Conservation (phyloP, 2,888 invertebrate genomes). For the Eupeodes latifasciatus region DNA sequence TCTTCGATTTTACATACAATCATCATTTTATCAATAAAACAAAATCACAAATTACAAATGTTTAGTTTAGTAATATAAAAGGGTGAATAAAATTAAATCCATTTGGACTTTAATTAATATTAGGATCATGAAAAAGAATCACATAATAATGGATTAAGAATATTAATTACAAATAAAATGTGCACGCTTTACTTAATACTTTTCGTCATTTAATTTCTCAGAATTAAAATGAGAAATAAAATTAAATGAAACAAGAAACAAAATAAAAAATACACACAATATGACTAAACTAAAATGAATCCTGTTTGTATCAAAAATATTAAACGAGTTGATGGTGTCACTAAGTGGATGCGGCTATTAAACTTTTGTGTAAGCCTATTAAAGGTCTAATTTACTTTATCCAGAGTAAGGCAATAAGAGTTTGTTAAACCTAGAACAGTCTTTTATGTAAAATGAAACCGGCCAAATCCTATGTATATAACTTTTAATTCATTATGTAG, state of each 20-base stretch:
- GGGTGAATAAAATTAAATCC: slow-evolving; percentile 32
- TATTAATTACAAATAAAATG: background rate
- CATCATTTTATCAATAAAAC: background rate
- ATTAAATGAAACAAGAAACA: background rate
- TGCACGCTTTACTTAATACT: background rate
- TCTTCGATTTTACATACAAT: background rate
- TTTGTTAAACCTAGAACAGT: too few species aligned
- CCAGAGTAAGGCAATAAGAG: too few species aligned
- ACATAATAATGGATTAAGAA: background rate
- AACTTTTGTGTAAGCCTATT: background rate
- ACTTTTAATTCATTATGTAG: too few species aligned
- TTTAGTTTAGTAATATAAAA: background rate
- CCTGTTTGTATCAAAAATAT: background rate
- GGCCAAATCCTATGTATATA: too few species aligned
- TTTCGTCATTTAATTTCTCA: background rate
- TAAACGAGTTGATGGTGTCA: background rate
- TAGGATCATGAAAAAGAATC: slow-evolving; percentile 29
- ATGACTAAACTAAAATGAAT: background rate
- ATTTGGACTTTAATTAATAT: slow-evolving; percentile 34
- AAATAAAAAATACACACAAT: background rate
- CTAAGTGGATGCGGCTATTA: slow-evolving; percentile 6
- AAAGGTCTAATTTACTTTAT: too few species aligned
- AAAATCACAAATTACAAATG: background rate
- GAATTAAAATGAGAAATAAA: background rate
- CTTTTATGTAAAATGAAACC: too few species aligned